Evolutionary conservation across 2,113 vertebrate species (phyloP).

Genomic region (Symphodus melops): DNA sequence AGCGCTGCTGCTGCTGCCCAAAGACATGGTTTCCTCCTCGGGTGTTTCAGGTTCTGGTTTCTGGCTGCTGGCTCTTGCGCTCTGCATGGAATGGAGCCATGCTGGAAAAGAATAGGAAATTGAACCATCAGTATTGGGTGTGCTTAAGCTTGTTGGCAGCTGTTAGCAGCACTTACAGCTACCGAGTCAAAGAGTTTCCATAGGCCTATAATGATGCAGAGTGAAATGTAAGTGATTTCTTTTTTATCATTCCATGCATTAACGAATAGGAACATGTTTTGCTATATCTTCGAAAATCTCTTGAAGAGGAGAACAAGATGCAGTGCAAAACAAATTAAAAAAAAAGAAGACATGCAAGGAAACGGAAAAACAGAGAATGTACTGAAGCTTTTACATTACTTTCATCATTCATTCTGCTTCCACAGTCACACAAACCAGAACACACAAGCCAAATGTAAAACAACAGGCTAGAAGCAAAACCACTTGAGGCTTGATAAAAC

Average conservation of each 20-base stretch:
- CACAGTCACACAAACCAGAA: slow-evolving; percentile 48
- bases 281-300: no score
- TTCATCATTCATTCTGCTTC: slow-evolving; percentile 52
- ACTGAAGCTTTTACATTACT: slow-evolving; percentile 36
- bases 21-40: slow-evolving; percentile 85
- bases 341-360: slow-evolving; percentile 6
- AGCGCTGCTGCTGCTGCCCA: slow-evolving; percentile 82
- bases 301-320: slow-evolving; percentile 30
- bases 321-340: slow-evolving; percentile 14
- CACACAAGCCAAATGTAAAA: slow-evolving; percentile 22
- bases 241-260: slow-evolving; percentile 13
- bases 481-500: slow-evolving; percentile 66
- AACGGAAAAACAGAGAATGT: slow-evolving; percentile 9
- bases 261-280: neutral
- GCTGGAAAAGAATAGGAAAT: slow-evolving; percentile 75
- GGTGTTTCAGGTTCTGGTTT: slow-evolving; percentile 67
- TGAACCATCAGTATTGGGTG: neutral
- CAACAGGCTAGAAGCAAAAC: slow-evolving; percentile 46
- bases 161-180: slow-evolving; percentile 2
- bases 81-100: slow-evolving; percentile 78
- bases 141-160: slow-evolving; percentile 13
- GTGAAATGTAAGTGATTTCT: neutral
- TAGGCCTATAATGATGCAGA: neutral
- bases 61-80: slow-evolving; percentile 48
- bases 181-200: neutral